These are phyloP conservation scores for Bagarius yarrelli DNA, from an alignment of 2,113 vertebrate species.

Conservation along the genomic window DNA sequence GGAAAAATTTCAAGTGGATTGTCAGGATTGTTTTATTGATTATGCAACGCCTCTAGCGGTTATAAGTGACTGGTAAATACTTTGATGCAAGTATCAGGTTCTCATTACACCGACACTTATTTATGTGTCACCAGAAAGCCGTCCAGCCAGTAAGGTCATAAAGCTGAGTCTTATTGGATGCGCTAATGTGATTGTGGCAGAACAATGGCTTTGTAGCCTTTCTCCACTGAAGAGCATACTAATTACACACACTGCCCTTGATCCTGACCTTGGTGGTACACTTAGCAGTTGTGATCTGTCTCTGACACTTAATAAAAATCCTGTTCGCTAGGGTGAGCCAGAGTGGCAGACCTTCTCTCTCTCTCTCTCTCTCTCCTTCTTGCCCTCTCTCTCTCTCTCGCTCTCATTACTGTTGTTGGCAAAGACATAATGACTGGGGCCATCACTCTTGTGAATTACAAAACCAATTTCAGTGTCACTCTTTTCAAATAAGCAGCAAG, in stretches of 20 bases:
- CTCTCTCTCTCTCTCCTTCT: not conserved
- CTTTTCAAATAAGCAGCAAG: slow-evolving; percentile 50
- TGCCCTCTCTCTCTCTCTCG: slow-evolving; percentile 30
- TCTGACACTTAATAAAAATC: slow-evolving; percentile 98
- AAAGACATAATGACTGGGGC: slow-evolving; percentile 84
- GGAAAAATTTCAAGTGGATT: not conserved
- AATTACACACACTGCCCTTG: slow-evolving; percentile 93
- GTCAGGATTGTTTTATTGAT: not conserved
- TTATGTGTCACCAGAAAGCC: slow-evolving; percentile 62
- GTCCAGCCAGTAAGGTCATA: slow-evolving; percentile 80
- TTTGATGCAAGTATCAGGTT: slow-evolving; percentile 55
- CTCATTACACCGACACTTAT: slow-evolving; percentile 36
- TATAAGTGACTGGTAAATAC: slow-evolving; percentile 48
- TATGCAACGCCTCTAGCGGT: not conserved
- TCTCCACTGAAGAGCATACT: slow-evolving; percentile 89
- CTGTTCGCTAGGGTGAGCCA: slow-evolving; percentile 88
- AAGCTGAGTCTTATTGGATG: slow-evolving; percentile 86
- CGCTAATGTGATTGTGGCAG: slow-evolving; percentile 95
- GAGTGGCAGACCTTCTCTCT: slow-evolving; percentile 72
- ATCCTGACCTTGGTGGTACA: slow-evolving; percentile 94
- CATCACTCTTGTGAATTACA: slow-evolving; percentile 80
- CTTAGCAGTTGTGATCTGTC: slow-evolving; percentile 96
- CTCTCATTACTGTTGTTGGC: slow-evolving; percentile 83
- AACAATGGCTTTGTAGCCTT: slow-evolving; percentile 85
- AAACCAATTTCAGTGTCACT: slow-evolving; percentile 64